Evolutionary conservation across 2,113 vertebrate species (phyloP).

Genomic region (Notarius quadriscutis): DNA sequence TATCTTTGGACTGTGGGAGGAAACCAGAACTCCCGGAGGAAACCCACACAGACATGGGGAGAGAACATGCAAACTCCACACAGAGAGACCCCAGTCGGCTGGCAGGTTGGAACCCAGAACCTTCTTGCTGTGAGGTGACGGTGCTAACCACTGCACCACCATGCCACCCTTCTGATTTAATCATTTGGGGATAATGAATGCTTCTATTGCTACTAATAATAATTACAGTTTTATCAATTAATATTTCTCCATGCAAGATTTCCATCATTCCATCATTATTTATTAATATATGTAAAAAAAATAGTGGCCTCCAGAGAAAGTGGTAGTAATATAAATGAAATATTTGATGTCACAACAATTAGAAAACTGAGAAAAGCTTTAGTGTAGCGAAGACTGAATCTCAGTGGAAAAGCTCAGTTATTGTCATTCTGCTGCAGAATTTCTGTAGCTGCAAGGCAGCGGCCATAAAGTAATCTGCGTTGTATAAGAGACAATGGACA

Average conservation of each 20-base stretch:
- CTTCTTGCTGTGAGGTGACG: no score
- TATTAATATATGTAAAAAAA: not conserved
- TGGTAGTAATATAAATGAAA: not conserved
- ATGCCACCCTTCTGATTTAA: not conserved
- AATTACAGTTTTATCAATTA: not conserved
- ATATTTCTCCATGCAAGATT: not conserved
- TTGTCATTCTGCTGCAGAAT: not conserved
- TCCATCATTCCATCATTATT: not conserved
- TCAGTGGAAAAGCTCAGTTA: not conserved
- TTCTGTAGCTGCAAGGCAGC: not conserved
- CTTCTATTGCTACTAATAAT: not conserved
- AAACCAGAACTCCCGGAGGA: no score
- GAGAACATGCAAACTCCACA: no score
- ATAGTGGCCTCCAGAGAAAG: not conserved
- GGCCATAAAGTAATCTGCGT: conserved; percentile 56
- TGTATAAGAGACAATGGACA: conserved; percentile 52
- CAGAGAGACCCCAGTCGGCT: no score
- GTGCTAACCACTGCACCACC: no score
- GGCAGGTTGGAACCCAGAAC: no score
- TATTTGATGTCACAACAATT: not conserved
- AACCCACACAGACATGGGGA: no score
- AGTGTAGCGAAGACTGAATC: not conserved
- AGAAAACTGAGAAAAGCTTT: not conserved
- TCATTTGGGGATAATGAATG: not conserved
- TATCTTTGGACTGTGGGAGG: no score